Base-by-base conservation (phyloP, 2,113 vertebrate species). In the Rhipidura dahli region DNA sequence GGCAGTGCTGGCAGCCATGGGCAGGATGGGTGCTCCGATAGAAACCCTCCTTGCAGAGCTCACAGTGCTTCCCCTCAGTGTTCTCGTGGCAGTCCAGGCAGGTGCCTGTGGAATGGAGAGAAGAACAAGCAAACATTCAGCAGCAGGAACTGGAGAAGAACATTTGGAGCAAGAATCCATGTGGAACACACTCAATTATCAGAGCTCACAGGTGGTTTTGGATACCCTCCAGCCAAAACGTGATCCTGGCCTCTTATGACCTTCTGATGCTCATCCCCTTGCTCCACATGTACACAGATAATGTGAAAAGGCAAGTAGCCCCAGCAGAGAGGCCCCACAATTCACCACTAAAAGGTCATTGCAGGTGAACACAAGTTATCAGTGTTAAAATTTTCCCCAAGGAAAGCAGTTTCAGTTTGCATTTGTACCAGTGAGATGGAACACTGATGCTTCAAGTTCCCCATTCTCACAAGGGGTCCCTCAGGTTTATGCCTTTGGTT, bases 21-120 rank as follows among this genome's bases (percentile, higher is more conserved):
- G 83, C 70, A 76, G 79, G 90, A 3, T 75, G 75, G 20, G 83
- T 33, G 66, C 93, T 97, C 56, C 80, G 98, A 96, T 98, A 99
- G 97, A 98, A 99, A 31, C 97, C 97, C 17, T 98, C 97, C 95
- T 97, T 98, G 96, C 99, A 99, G 94, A 98, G 98, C 97, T 99
- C 99, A 65, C 99, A 99, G 97, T 98, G 98, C 64, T 92, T 50
- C 60, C 99, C 99, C 96, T 98, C 93, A 1, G 98, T 99, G 97
- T 99, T 99, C 9, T 97, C 98, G 92, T 98, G 98, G 96, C 99
- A 99, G 92, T 98, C 98, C 96, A 98, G 90, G 97, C 99, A 99
- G 94, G 91, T 75, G 91, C 99, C 99, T 99, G 96, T 23, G 88
- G 76, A 96, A 95, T 71, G 44, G 77, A 80, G 51, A 42, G 35